These are phyloP conservation scores for Sebastes miniatus DNA, from an alignment of 2,797 vertebrate species.

Conservation along the genomic window DNA sequence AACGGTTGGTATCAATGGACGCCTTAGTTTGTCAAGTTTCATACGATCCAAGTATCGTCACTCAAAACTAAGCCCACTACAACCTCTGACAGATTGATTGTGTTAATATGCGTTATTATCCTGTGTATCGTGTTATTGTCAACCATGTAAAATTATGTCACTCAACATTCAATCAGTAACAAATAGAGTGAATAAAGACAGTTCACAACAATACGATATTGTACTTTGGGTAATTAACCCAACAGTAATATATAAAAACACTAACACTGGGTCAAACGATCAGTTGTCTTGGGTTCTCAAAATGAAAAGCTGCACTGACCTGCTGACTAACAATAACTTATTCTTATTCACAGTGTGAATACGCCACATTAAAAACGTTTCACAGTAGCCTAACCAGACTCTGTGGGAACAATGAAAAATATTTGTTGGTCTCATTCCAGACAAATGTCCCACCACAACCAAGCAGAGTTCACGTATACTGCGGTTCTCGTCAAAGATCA, in stretches of 20 bases:
- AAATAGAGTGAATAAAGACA: neutral
- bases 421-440: neutral
- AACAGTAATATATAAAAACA: neutral
- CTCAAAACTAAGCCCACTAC: too few relatives aligned
- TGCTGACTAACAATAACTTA: neutral
- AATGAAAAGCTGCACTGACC: neutral
- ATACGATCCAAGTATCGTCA: too few relatives aligned
- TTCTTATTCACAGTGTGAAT: neutral
- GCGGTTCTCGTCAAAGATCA: neutral
- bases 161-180: neutral
- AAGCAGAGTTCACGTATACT: neutral
- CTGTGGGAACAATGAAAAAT: neutral
- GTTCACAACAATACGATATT: neutral
- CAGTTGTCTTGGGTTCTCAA: neutral
- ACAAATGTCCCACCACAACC: slow-evolving; percentile 4
- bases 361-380: slow-evolving; percentile 12
- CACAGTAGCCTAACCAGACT: neutral
- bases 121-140: too few relatives aligned
- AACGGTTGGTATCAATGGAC: too few relatives aligned
- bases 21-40: too few relatives aligned
- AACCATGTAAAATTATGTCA: too few relatives aligned
- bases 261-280: neutral
- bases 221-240: neutral
- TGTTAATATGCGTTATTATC: too few relatives aligned
- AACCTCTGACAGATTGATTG: too few relatives aligned